Evolutionary conservation across 2,113 vertebrate species (phyloP), one percentile per base, ranked within the genome.

Genomic region (Campylomormyrus tamandua): DNA sequence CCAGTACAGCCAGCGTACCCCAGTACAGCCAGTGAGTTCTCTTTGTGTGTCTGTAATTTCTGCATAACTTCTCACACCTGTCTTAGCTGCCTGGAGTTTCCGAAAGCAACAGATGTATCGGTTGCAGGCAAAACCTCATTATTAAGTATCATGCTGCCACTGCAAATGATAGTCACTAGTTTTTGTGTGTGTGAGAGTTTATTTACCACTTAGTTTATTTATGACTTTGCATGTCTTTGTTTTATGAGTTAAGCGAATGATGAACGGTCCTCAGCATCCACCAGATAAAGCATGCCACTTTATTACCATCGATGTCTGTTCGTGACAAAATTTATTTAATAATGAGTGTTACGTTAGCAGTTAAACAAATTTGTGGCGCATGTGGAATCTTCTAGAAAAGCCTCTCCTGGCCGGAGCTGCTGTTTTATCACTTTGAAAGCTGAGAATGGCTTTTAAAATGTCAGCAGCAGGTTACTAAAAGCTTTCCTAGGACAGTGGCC

Each of bases 401-500:
- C 83, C 89, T 89, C 5, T 49, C 21, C 84, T 86, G 90, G 89
- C 89, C 90, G 85, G 87, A 74, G 77, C 19, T 83, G 87, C 83
- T 90, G 66, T 90, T 90, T 90, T 90, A 70, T 89, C 89, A 84
- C 86, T 90, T 87, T 92, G 92, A 93, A 93, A 92, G 91, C 88
- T 3, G 90, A 92, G 92, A 92, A 90, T 53, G 58, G 90, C 92
- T 91, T 92, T 92, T 90, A 93, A 91, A 87, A 91, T 93, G 92
- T 92, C 92, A 93, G 85, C 91, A 90, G 87, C 86, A 88, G 85
- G 70, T 90, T 90, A 56, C 91, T 91, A 92, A 92, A 91, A 91
- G 90, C 91, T 90, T 90, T 86, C 74, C n/a, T 85, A 90, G 46
- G 83, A 87, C 83, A 91, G 90, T 45, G 84, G 88, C 85, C 85